Evolutionary conservation across 2,888 invertebrate genomes (phyloP), one percentile per base, ranked within the genome.

Genomic region (Aspidiotus rigidus): DNA sequence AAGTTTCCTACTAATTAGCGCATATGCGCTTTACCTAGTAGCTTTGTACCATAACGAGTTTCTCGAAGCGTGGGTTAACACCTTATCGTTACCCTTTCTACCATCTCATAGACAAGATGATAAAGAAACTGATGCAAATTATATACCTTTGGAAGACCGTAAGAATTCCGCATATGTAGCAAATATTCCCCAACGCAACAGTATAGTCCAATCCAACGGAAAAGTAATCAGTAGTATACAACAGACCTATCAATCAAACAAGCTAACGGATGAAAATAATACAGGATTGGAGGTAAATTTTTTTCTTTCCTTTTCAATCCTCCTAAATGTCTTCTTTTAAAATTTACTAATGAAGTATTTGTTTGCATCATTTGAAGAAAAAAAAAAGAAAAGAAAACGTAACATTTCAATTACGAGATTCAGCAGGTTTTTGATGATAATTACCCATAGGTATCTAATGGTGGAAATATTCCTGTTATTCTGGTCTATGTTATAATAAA

Each of bases 1-100:
- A 80, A 86, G 94, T 0, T 79, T 92, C 17, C 83, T 89, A 74
- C 90, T 96, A 87, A 80, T 95, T 74, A 75, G 89, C 28, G 88
- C 91, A 82, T 96, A 96, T 79, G 83, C 84, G 1, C 82, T 90
- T 49, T 96, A 96, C 80, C 93, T 94, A 78, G 78, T 93, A 13
- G 88, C 86, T 2, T 83, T 96, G 75, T 86, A 87, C 73, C 93
- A 88, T 80, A 95, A 96, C 79, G 79, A 85, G 0, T 78, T 83
- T 10, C 79, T 95, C 73, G 94, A 94, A 78, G 85, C 84, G 40
- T 93, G 91, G 92, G 90, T 67, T 10, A 70, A 72, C 39, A 71
- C 70, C 13, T 67, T 70, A 61, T 67, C 71, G 7, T 39, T 72
- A 13, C 72, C 72, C 2, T 72, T 72, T 44, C 62, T 62, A 44